A percentile compares a stretch with the other conserved stretches of the same genome.
These are phyloP conservation scores for Litocranius walleri DNA, from an alignment of 2,113 vertebrate genomes.

Conservation along the genomic window DNA sequence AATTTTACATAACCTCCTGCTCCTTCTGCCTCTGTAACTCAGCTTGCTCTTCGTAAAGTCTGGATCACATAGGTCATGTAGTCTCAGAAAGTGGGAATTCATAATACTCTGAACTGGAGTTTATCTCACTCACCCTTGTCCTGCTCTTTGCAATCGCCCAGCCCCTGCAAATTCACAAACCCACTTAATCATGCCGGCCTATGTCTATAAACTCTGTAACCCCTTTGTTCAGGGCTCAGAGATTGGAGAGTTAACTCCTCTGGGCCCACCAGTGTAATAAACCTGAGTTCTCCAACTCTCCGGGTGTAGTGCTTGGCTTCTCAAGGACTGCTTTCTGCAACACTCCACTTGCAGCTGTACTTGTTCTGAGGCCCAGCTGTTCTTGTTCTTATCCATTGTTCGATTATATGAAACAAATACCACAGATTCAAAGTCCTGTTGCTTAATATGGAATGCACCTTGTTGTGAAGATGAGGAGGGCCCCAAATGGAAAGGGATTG, in stretches of 20 bases:
- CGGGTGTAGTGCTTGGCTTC: fast-evolving
- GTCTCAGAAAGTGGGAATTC: neutral
- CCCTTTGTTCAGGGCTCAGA: neutral
- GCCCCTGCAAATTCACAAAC: neutral
- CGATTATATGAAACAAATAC: neutral
- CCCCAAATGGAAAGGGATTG: neutral
- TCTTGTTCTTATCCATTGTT: neutral
- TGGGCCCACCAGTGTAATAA: neutral
- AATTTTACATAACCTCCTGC: neutral
- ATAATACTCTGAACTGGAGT: neutral
- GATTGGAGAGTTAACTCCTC: neutral
- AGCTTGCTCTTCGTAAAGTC: neutral
- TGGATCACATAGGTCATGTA: neutral
- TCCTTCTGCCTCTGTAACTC: neutral
- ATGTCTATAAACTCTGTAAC: neutral
- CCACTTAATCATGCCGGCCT: neutral
- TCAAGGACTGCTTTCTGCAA: neutral
- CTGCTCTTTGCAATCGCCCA: neutral
- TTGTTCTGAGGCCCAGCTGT: neutral
- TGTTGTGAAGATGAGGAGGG: neutral
- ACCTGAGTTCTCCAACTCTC: neutral
- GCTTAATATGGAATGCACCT: neutral
- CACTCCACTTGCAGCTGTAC: neutral
- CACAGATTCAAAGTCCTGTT: neutral
- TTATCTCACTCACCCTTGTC: neutral